Evolutionary conservation across 2,888 invertebrate genomes (phyloP).

Genomic region (Nomada ruficornis): DNA sequence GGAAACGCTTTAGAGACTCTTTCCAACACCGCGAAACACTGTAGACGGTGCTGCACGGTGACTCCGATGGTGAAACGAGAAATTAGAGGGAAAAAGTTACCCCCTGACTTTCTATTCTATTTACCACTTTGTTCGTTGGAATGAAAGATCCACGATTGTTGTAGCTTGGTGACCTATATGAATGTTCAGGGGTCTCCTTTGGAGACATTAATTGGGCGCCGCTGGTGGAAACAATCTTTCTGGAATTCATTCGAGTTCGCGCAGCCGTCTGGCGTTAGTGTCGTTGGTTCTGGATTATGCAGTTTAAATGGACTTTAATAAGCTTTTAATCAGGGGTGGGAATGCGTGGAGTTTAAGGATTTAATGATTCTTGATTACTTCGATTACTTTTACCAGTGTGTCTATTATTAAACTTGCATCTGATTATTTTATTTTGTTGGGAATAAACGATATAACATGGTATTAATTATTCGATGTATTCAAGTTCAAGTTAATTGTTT

Average conservation of each 20-base stretch:
- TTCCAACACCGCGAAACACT: neutral
- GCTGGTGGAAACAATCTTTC: slow-evolving; percentile 53
- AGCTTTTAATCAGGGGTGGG: neutral
- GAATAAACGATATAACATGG: too few species aligned
- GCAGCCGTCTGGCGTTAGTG: neutral
- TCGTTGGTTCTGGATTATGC: neutral
- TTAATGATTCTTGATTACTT: neutral
- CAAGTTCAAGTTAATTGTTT: too few species aligned
- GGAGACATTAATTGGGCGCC: slow-evolving; percentile 67
- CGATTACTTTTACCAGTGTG: neutral
- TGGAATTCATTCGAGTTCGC: slow-evolving; percentile 10
- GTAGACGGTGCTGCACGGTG: neutral
- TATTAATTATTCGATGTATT: too few species aligned
- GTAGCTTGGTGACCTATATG: slow-evolving; percentile 54
- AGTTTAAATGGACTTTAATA: neutral
- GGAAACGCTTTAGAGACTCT: slow-evolving; percentile 3
- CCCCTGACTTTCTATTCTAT: slow-evolving; percentile 49
- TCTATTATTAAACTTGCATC: neutral
- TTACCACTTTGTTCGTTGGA: slow-evolving; percentile 54
- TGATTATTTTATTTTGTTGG: too few species aligned
- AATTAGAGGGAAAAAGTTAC: slow-evolving; percentile 20
- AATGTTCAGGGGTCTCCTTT: slow-evolving; percentile 32
- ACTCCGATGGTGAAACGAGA: slow-evolving; percentile 22
- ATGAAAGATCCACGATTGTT: slow-evolving; percentile 62
- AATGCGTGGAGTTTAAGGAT: neutral